These are phyloP conservation scores for Phallusia fumigata DNA, from an alignment of 23 tunicate species.

Conservation along the genomic window DNA sequence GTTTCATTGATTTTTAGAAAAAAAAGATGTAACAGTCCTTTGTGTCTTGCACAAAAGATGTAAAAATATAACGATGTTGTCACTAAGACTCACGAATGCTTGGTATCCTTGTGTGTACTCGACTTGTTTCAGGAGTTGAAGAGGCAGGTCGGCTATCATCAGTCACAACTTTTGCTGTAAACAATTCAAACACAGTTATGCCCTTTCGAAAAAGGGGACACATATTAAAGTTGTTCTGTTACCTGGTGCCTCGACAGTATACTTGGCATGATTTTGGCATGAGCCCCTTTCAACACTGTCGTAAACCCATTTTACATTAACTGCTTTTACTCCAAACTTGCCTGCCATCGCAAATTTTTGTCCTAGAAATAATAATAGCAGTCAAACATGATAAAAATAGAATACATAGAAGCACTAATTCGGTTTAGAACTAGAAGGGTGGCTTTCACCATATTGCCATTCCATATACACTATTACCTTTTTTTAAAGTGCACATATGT, in stretches of 20 bases:
- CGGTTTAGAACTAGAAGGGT: background rate
- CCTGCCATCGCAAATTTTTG: conserved; percentile 73
- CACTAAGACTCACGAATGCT: conserved; percentile 31
- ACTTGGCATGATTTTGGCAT: conserved; percentile 68
- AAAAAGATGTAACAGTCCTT: too few relatives aligned
- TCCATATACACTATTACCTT: too few relatives aligned
- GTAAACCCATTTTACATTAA: conserved; percentile 70
- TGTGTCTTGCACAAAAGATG: too few relatives aligned
- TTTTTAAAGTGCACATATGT: too few relatives aligned
- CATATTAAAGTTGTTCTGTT: too few relatives aligned
- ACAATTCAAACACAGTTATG: background rate
- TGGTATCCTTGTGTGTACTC: background rate
- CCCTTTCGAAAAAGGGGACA: too few relatives aligned
- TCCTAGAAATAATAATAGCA: conserved; percentile 28
- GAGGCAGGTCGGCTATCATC: background rate
- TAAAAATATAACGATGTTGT: too few relatives aligned
- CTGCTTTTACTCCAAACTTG: conserved; percentile 89
- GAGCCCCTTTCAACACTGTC: conserved; percentile 72
- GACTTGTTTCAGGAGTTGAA: background rate
- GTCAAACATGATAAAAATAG: too few relatives aligned
- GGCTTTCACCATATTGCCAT: too few relatives aligned
- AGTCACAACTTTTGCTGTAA: background rate
- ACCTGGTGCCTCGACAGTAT: conserved; percentile 48
- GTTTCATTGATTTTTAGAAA: too few relatives aligned
- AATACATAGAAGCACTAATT: background rate